Evolutionary conservation across 2,797 vertebrate species (phyloP).

Genomic region (Poecilia gillii): DNA sequence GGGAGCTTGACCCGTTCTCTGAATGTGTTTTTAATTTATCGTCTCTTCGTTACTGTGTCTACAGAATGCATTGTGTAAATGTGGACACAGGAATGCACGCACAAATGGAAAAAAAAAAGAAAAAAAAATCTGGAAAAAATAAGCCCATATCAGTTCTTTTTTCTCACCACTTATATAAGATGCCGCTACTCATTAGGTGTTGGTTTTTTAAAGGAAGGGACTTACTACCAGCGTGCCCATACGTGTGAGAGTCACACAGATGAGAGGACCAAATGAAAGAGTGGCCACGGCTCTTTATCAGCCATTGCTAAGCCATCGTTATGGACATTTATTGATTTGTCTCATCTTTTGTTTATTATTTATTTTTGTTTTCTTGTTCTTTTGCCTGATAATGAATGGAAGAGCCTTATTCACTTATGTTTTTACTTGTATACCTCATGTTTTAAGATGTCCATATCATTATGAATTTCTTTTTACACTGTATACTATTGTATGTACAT

Average conservation of each 20-base stretch:
- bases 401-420: slow-evolving; percentile 95
- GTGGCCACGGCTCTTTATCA: slow-evolving; percentile 78
- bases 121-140: slow-evolving; percentile 29
- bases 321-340: slow-evolving; percentile 74
- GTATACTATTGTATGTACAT: slow-evolving; percentile 84
- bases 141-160: slow-evolving; percentile 82
- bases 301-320: slow-evolving; percentile 86
- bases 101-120: slow-evolving; percentile 63
- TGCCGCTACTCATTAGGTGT: slow-evolving; percentile 87
- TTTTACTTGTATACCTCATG: slow-evolving; percentile 95
- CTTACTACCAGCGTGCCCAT: slow-evolving; percentile 78
- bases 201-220: slow-evolving; percentile 58
- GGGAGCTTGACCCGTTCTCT: slow-evolving; percentile 82
- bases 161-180: slow-evolving; percentile 81
- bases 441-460: slow-evolving; percentile 78
- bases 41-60: slow-evolving; percentile 73
- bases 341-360: slow-evolving; percentile 77
- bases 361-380: slow-evolving; percentile 45
- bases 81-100: slow-evolving; percentile 80
- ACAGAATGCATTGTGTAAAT: slow-evolving; percentile 79
- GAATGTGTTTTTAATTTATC: slow-evolving; percentile 79
- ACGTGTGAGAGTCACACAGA: slow-evolving; percentile 73
- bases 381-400: slow-evolving; percentile 85
- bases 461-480: slow-evolving; percentile 81
- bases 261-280: slow-evolving; percentile 78